A percentile compares a stretch with the other conserved stretches of the same genome.
Evolutionary conservation across 2,797 vertebrate genomes (phyloP).

Genomic region (Glossophaga mutica): DNA sequence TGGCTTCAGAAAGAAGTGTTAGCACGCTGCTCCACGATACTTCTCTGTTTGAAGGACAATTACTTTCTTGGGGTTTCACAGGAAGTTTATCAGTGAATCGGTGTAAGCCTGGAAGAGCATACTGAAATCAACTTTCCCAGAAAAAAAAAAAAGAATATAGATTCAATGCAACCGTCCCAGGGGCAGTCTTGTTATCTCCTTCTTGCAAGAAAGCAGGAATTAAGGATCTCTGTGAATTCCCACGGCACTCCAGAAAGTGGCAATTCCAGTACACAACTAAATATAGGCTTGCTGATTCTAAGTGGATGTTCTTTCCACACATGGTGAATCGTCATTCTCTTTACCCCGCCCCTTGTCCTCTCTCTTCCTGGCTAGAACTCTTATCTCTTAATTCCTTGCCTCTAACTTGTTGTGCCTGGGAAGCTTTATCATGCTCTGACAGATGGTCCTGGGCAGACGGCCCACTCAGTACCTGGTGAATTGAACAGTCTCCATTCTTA

Average conservation of each 20-base stretch:
- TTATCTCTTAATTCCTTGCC: slow-evolving; percentile 75
- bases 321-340: neutral
- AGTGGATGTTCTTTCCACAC: neutral
- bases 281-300: neutral
- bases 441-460: slow-evolving; percentile 75
- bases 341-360: neutral
- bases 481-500: slow-evolving; percentile 58
- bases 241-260: neutral
- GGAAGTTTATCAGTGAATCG: neutral
- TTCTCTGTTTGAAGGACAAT: neutral
- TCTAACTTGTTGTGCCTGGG: slow-evolving; percentile 63
- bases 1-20: neutral
- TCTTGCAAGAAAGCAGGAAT: neutral
- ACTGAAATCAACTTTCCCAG: neutral
- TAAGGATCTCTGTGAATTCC: neutral
- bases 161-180: neutral
- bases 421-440: slow-evolving; percentile 78
- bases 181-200: neutral
- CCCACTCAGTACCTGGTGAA: slow-evolving; percentile 58
- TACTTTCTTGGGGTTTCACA: neutral
- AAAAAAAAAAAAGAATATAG: neutral
- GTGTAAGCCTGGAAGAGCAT: neutral
- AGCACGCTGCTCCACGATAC: neutral
- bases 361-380: slow-evolving; percentile 60
- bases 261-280: neutral